Conservation (phyloP, 2,888 invertebrate species). For the Tiliacea citrago region DNA sequence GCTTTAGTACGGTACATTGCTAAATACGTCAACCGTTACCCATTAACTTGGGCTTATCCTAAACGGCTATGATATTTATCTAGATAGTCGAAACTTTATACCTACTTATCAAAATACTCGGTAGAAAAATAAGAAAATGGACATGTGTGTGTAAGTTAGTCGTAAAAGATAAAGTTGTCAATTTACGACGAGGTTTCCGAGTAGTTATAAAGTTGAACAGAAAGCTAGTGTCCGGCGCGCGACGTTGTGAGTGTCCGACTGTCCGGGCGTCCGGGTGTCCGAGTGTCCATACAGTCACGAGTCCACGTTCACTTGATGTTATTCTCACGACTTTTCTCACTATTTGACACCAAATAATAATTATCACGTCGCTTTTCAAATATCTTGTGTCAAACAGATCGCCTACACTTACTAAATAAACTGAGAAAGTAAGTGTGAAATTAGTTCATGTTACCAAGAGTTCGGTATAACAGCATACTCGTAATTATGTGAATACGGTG, state of each 20-base stretch:
- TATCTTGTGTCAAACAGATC: constrained; percentile 68
- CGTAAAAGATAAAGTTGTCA: constrained; percentile 65
- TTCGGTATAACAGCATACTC: constrained; percentile 45
- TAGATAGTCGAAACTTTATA: constrained; percentile 60
- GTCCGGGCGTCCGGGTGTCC: constrained; percentile 24
- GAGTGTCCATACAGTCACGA: constrained; percentile 69
- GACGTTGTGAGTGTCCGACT: not conserved
- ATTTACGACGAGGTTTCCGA: constrained; percentile 65
- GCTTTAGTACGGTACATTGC: constrained; percentile 29
- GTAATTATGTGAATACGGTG: constrained; percentile 39
- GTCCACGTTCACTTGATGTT: constrained; percentile 68
- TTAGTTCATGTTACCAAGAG: constrained; percentile 51
- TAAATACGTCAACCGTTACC: constrained; percentile 54
- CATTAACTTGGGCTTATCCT: constrained; percentile 35
- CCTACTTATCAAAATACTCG: constrained; percentile 56
- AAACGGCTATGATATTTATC: constrained; percentile 61
- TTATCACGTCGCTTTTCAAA: constrained; percentile 74
- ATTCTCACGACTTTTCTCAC: constrained; percentile 77
- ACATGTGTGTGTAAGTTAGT: constrained; percentile 54
- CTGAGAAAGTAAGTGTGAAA: constrained; percentile 58
- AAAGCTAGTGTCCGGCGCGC: constrained; percentile 35
- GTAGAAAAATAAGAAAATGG: constrained; percentile 60
- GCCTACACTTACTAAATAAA: constrained; percentile 62
- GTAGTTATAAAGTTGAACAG: constrained; percentile 53
- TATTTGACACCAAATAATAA: constrained; percentile 76